A percentile compares a stretch with the other conserved stretches of the same genome.
These are phyloP conservation scores for Betta splendens DNA, from an alignment of 2,797 vertebrate species.

Conservation along the genomic window DNA sequence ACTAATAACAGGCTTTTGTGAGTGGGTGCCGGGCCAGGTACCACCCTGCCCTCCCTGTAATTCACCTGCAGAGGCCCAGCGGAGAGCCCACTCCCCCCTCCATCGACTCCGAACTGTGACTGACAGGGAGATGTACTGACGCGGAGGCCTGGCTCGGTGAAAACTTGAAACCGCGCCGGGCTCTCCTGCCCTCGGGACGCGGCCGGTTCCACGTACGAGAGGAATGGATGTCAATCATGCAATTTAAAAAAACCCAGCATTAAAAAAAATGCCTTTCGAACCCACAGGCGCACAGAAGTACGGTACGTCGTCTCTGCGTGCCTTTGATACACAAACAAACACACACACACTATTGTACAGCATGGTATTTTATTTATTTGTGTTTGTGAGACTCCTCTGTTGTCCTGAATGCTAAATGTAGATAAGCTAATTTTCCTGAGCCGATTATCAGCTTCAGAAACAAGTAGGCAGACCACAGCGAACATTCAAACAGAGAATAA, in stretches of 20 bases:
- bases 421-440: constrained; percentile 75
- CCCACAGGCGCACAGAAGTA: constrained; percentile 6
- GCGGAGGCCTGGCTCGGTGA: constrained; percentile 50
- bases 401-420: constrained; percentile 67
- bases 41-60: constrained; percentile 43
- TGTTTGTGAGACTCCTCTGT: constrained; percentile 63
- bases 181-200: constrained; percentile 52
- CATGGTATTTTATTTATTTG: constrained; percentile 43
- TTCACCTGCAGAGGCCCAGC: constrained; percentile 48
- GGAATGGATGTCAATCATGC: constrained; percentile 64
- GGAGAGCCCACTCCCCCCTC: constrained; percentile 30
- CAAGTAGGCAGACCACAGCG: constrained; percentile 62
- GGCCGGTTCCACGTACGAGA: constrained; percentile 44
- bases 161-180: constrained; percentile 55
- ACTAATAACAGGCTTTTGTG: constrained; percentile 61
- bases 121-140: constrained; percentile 68
- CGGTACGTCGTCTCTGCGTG: constrained; percentile 4
- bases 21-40: constrained; percentile 28
- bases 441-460: constrained; percentile 73
- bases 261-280: constrained; percentile 24
- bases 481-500: constrained; percentile 61
- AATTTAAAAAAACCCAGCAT: constrained; percentile 52
- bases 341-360: constrained; percentile 19
- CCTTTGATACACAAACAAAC: constrained; percentile 33
- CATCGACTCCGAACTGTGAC: constrained; percentile 54